Base-by-base conservation (phyloP, 1,140 invertebrate genomes). In the Eufriesea mexicana region DNA sequence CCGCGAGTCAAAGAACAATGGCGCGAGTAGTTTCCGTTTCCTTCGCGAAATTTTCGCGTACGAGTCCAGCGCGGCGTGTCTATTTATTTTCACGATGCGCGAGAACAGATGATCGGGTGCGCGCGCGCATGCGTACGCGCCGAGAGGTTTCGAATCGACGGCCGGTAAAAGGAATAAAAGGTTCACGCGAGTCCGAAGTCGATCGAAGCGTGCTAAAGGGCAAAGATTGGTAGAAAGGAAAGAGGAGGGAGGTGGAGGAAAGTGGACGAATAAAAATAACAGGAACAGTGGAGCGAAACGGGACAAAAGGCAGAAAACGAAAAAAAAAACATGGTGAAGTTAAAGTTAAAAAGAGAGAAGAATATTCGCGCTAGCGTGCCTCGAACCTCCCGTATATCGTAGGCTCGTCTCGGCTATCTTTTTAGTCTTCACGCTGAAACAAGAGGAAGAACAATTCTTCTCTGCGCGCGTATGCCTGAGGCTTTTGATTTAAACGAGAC, bases 391-490 rank as follows among this genome's bases (percentile, higher is more conserved):
- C 86, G 20, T 35, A 51, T 28, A 79, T 83, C 57, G 78, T 83
- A 79, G 80, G 78, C 71, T 70, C 78, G 68, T 79, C 73, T 80
- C 72, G 62, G 20, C 51, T 68, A 68, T 83, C 61, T 78, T 74
- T 85, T 64, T 74, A 47, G 71, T 71, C 71, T 76, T 80, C 59
- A 51, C 71, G 47, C 28, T 47, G 75, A 20, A 88, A 87, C 83
- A 83, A 87, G 87, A 85, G 64, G 59, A 61, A 28, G 49, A 68
- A 68, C 59, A 66, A 81, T 75, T 82, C 77, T 75, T 82, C 77
- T 71, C 75, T 91, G 89, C 87, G 89, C 86, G 87, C 86, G 85
- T 91, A 91, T 91, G 91, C 89, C 89, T 75, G 91, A 88, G 91
- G 90, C 91, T 91, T 92, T 91, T 73, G 85, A 89, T 91, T 92